Base-by-base conservation (phyloP, 2,113 vertebrate genomes). In the Synodontis membranacea region DNA sequence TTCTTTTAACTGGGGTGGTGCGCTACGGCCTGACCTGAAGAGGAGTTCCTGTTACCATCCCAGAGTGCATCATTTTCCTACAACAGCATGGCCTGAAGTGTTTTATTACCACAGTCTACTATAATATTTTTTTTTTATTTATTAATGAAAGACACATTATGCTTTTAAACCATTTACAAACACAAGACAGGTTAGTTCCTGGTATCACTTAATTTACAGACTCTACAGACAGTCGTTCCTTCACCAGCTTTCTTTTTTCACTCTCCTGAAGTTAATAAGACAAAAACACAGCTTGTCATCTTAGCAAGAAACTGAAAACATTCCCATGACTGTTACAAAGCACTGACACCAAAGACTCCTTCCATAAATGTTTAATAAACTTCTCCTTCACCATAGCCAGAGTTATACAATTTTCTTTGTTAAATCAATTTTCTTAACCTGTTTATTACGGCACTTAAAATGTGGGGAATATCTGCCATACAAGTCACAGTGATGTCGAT, bases 281-380 rank as follows among this genome's bases (percentile, higher is more conserved):
- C 31, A 37, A 52, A 31, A 50, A 50, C 8, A 79, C 76, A 79
- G 76, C n/a, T 54, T 2, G 1, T 23, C 76, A 31, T 44, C 10
- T 46, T 74, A 46, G 21, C 42, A 31, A 76, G 44, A 50, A 76
- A 31, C 21, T 46, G 14, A 50, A 31, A 5, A 17, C 25, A 76
- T 28, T 54, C 50, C 17, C 4, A 12, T 79, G 9, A 34, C 17
- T 31, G 28, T 54, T 23, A 34, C n/a, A 79, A 21, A 79, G 19
- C 50, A 37, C 48, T 37, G 50, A 37, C 76, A 54, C 76, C 9
- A n/a, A 54, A 52, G 31, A 37, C n/a, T 34, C 48, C 48, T 21
- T 31, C 15, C n/a, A 31, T 78, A 31, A 78, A 50, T 34, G 19
- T 78, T 78, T 78, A 50, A 78, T 78, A 50, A 78, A 78, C 46